phyloP scores from a whole-genome alignment of 2,113 vertebrate species.

The Nyctereutes procyonoides region DNA sequence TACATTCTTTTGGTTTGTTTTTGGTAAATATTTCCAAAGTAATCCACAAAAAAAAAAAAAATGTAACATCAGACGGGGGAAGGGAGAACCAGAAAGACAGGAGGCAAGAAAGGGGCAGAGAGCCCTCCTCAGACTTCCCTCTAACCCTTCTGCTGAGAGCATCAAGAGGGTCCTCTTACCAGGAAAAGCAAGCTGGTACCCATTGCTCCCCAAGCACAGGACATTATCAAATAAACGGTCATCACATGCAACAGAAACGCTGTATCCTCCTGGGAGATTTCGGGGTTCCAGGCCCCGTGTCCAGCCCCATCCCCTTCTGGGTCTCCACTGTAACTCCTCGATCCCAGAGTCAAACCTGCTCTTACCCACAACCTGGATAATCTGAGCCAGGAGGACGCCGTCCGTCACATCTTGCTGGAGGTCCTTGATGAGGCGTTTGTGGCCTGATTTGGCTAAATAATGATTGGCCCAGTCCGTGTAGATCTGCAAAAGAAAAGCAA shows the following conservation, averaged over 20 bases:
- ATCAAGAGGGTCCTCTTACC: slow-evolving; percentile 7
- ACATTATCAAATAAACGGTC: slow-evolving; percentile 55
- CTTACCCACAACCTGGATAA: slow-evolving; percentile 99
- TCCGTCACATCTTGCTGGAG: slow-evolving; percentile 98
- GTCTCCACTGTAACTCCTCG: neutral
- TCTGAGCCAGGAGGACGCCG: slow-evolving; percentile 97
- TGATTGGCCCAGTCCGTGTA: slow-evolving; percentile 99
- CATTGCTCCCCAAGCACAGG: neutral
- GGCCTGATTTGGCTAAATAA: slow-evolving; percentile 97
- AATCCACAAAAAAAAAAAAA: slow-evolving; percentile 1
- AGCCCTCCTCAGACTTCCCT: neutral
- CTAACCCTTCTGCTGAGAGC: neutral
- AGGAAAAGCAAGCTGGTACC: slow-evolving; percentile 55
- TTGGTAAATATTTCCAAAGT: slow-evolving; percentile 64
- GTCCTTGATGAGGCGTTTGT: slow-evolving; percentile 97
- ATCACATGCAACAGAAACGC: neutral
- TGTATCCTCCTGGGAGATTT: neutral
- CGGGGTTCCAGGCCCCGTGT: too few relatives aligned
- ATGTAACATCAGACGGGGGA: rapidly evolving
- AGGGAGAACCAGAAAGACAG: neutral
- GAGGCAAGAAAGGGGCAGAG: neutral
- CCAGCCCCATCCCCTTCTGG: neutral
- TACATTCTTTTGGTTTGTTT: neutral
- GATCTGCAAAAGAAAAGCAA: slow-evolving; percentile 90
- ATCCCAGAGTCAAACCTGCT: neutral